Base-by-base conservation (phyloP, 2,797 vertebrate species). In the Spondyliosoma cantharus region DNA sequence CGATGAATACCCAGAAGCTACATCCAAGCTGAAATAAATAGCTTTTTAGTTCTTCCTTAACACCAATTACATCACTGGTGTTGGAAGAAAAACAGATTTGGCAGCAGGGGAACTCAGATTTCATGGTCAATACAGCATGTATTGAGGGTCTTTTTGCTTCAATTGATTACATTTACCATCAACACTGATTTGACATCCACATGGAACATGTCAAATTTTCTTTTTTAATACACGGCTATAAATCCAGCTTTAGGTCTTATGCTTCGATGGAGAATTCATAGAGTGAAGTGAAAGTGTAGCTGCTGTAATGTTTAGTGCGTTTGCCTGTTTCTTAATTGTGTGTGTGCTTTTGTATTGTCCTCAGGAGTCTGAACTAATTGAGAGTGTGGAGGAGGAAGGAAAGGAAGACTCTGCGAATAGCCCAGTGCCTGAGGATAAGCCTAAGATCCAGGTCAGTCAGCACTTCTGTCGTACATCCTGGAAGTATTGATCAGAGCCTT, bases 361-460 rank as follows among this genome's bases (percentile, higher is more conserved):
- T 82, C 84, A 57, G 93, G 93, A 86, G 77, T 94, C 92, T 71
- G 93, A 95, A 32, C 80, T 85, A 8, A 90, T 91, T 32, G 94
- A 95, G 90, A 86, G 91, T 58, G 87, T 89, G 65, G 93, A 90
- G 37, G 92, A 88, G 58, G 85, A 91, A 49, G 90, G 79, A 61
- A 87, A 87, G 24, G 93, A 91, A 7, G 93, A 95, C n/a, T 90
- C 87, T 45, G 87, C 90, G 56, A 83, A 76, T 59, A 92, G 86
- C 67, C 91, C 83, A 3, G 8, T 63, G 0, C 92, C 75, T 22
- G 95, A 97, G 50, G 95, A 96, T 61, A 96, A 95, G 78, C 94
- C 95, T 61, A 96, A 97, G 85, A 83, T 96, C 76, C 97, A 97
- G 96, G 96, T 98, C 82, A 87, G 92, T 91, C 62, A 64, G 50